A percentile compares a stretch with the other conserved stretches of the same genome.
Conservation (phyloP, 2,888 invertebrate species). For the Ferrisia virgata region DNA sequence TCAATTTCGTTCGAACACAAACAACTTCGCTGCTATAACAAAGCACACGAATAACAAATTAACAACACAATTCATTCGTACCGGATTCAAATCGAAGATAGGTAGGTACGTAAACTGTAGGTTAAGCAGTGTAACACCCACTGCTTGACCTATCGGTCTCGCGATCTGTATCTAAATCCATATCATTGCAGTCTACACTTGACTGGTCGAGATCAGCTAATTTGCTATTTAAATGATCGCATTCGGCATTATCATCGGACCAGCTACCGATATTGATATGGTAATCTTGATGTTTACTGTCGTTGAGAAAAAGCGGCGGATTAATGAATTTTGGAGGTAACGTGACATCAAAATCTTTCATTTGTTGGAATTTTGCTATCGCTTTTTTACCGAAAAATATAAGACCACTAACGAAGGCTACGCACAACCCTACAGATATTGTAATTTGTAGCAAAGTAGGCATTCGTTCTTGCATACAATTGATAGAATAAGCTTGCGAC, state of each 20-base stretch:
- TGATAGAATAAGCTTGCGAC: not conserved
- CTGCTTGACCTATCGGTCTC: constrained; percentile 22
- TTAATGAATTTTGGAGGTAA: constrained; percentile 17
- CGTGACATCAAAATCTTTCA: constrained; percentile 30
- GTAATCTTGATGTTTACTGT: not conserved
- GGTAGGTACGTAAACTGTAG: not conserved
- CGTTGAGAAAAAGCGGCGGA: not conserved
- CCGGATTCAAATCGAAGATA: too few relatives aligned
- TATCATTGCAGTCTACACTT: not conserved
- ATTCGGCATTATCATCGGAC: not conserved
- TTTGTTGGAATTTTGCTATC: not conserved
- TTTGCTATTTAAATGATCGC: constrained; percentile 20
- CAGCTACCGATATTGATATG: constrained; percentile 25
- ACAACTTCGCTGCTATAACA: not conserved
- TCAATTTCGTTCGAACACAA: not conserved
- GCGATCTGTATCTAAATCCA: constrained; percentile 14
- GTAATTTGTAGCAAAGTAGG: not conserved
- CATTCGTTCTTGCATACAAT: not conserved
- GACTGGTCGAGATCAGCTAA: constrained; percentile 2
- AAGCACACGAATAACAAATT: too few relatives aligned
- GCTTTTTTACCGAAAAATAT: not conserved
- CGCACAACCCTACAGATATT: not conserved
- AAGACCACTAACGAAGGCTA: not conserved
- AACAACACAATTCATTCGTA: too few relatives aligned
- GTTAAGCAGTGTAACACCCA: constrained; percentile 25